Evolutionary conservation across 2,888 invertebrate species (phyloP), one percentile per base, ranked within the genome.

Genomic region (Calephelis perditalis): DNA sequence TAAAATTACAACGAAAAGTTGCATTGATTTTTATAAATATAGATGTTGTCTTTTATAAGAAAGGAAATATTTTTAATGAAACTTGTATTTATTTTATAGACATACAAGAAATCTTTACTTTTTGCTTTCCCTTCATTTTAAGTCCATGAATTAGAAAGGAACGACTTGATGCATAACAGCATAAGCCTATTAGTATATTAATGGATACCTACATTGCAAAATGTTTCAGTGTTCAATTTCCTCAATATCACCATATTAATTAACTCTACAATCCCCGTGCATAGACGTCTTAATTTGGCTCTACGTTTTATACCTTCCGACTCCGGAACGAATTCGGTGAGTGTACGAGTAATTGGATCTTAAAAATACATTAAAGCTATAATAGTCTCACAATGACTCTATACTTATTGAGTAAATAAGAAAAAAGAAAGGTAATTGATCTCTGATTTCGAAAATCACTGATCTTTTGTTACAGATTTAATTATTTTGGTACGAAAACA

Each of bases 211-310:
- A 26, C 49, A 59, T 52, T 52, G 58, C 7, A 52, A 49, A 12
- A n/a, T 58, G 45, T 61, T 68, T 65, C 67, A 64, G 55, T 61
- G 60, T 60, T 64, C 62, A 61, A 62, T 65, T 63, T 65, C 64
- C 65, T 65, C 63, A 62, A 65, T 52, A 52, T 49, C 65, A 67
- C 70, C 69, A 69, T 74, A 73, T 74, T 76, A 76, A 76, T 75
- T 74, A 74, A 71, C 64, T 64, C 37, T 56, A 64, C 71, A 58
- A 59, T 57, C 62, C 58, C 57, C 36, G 61, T 59, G 61, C 65
- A 67, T 65, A 62, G 73, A 77, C 72, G 70, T 72, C 73, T 77
- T 75, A 73, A 78, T 77, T 72, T 69, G 45, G 59, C 54, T 52
- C 57, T 11, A 55, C 61, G 62, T 67, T 72, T 75, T 75, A 75